Evolutionary conservation across 2,888 invertebrate species (phyloP).

Genomic region (Drosophila birchii): DNA sequence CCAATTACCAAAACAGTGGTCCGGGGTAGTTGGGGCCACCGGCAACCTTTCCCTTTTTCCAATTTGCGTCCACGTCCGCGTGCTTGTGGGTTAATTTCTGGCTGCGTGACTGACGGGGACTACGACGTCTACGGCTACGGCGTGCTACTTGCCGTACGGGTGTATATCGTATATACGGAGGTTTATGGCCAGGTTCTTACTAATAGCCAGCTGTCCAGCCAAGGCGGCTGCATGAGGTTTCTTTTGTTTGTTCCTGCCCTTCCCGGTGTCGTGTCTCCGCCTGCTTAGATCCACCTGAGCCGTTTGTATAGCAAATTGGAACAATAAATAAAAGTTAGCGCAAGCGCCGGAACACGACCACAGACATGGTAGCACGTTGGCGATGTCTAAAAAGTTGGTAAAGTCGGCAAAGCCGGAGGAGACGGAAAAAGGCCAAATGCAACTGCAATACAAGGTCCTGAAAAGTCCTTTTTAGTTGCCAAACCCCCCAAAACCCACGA

Average conservation of each 20-base stretch:
- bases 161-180: slow-evolving; percentile 10
- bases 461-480: slow-evolving; percentile 7
- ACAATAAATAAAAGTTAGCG: slow-evolving; percentile 59
- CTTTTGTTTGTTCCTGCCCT: slow-evolving; percentile 23
- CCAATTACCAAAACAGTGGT: slow-evolving; percentile 43
- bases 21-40: slow-evolving; percentile 17
- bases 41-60: slow-evolving; percentile 32
- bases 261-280: slow-evolving; percentile 16
- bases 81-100: slow-evolving; percentile 48
- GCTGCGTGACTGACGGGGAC: slow-evolving; percentile 44
- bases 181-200: slow-evolving; percentile 26
- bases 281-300: slow-evolving; percentile 37
- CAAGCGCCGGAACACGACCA: slow-evolving; percentile 38
- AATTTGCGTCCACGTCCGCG: slow-evolving; percentile 48
- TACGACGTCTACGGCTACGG: slow-evolving; percentile 7
- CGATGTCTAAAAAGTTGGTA: slow-evolving; percentile 5
- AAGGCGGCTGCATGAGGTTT: slow-evolving; percentile 26
- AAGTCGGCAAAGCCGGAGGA: slow-evolving; percentile 3
- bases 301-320: slow-evolving; percentile 63
- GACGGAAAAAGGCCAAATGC: slow-evolving; percentile 21
- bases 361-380: not conserved
- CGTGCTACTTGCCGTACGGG: slow-evolving; percentile 13
- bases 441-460: slow-evolving; percentile 35
- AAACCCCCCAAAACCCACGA: not conserved
- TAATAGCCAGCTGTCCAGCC: slow-evolving; percentile 50